Evolutionary conservation across 2,797 vertebrate genomes (phyloP), one percentile per base, ranked within the genome.

Genomic region (Sarcoramphus papa): DNA sequence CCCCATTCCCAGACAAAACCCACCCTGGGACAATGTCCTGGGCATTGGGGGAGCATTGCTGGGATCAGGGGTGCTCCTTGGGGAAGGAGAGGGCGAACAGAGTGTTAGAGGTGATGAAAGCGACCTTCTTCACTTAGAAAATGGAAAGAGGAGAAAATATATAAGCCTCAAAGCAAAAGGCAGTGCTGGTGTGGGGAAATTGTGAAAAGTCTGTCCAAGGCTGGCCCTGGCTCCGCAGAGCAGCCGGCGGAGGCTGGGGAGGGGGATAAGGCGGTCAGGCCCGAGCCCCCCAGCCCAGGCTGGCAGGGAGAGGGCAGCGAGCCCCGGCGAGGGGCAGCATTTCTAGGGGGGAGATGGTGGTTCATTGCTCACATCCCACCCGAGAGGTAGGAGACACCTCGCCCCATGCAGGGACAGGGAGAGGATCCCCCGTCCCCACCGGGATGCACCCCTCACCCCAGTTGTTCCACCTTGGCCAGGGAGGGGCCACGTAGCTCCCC

Each of bases 361-460:
- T 25, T 60, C 7, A 0, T 6, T 6, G 45, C 11, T 53, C 31
- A 31, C 27, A 51, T 43, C 57, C n/a, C 51, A 18, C 25, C 17
- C 6, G 0, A 37, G 37, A 62, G 6, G 25, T 0, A 50, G 67
- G 25, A 69, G 33, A 54, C 23, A 18, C 15, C 12, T 48, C 30
- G 2, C 17, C 37, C 21, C 0, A 0, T 3, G 5, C 21, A 31
- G 28, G 15, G 16, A 24, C 4, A 10, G 45, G 9, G 28, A 60
- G 35, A n/a, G 6, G 5, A 27, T 3, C 10, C 47, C 41, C 28
- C 18, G 28, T 41, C 15, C 47, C 68, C 0, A 0, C 27, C 1
- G 1, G 43, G 37, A 50, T 2, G 1, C 17, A 16, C 5, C 62
- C 24, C 37, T 45, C 59, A 19, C 2, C 22, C 24, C 16, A 2